Conservation (phyloP, 1,140 invertebrate genomes). For the Eupristina koningsbergeri region DNA sequence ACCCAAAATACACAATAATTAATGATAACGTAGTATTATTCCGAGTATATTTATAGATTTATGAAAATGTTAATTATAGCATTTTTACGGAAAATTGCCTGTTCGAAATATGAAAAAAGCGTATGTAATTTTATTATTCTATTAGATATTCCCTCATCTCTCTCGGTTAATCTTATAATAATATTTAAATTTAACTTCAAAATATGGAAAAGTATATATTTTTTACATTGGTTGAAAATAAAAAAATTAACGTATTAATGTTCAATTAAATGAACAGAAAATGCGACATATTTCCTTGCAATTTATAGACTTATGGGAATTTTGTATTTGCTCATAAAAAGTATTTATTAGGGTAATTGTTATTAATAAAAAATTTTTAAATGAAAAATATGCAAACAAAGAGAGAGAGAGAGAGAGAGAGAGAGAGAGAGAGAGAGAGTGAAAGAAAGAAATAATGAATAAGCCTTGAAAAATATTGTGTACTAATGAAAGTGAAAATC, state of each 20-base stretch:
- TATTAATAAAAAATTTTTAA: constrained; percentile 34
- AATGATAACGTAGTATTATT: constrained; percentile 61
- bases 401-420: constrained; percentile 1
- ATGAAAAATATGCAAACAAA: not conserved
- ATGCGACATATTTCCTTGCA: not conserved
- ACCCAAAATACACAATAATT: constrained; percentile 62
- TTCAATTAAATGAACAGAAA: constrained; percentile 20
- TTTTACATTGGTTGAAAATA: constrained; percentile 47
- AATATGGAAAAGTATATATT: constrained; percentile 38
- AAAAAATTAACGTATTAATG: constrained; percentile 2
- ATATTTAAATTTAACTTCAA: constrained; percentile 26
- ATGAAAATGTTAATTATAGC: constrained; percentile 60
- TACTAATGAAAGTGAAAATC: not conserved
- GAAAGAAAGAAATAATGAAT: constrained; percentile 38
- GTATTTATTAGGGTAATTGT: constrained; percentile 43
- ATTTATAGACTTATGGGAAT: constrained; percentile 1
- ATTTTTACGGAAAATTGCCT: constrained; percentile 59
- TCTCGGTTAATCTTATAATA: constrained; percentile 24
- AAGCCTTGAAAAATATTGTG: constrained; percentile 12
- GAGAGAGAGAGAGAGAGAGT: constrained; percentile 34
- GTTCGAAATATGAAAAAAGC: constrained; percentile 51
- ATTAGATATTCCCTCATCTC: constrained; percentile 39
- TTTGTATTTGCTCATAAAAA: constrained; percentile 48
- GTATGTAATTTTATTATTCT: constrained; percentile 48
- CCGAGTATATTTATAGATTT: constrained; percentile 60